phyloP scores from a whole-genome alignment of 2,888 invertebrate genomes.

The Campoletis raptor region DNA sequence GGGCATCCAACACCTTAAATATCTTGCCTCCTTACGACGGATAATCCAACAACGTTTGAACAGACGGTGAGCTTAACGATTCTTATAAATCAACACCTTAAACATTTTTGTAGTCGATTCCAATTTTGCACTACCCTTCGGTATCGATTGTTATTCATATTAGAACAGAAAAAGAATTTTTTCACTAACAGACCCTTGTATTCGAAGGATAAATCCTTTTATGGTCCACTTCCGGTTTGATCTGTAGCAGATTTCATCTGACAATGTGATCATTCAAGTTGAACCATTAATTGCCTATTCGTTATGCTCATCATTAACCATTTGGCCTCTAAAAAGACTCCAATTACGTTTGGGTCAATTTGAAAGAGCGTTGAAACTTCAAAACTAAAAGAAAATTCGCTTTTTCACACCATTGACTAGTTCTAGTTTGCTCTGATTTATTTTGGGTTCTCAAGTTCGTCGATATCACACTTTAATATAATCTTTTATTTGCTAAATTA shows the following conservation, averaged over 20 bases:
- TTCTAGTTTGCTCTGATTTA: not conserved
- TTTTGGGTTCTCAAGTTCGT: not conserved
- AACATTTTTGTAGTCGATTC: not conserved
- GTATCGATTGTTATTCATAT: not conserved
- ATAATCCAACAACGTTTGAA: constrained; percentile 1
- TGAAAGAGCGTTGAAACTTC: not conserved
- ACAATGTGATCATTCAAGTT: not conserved
- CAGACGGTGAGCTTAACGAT: constrained; percentile 41
- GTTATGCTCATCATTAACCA: too few species aligned
- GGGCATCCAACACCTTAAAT: constrained; percentile 49
- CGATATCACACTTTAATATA: too few species aligned
- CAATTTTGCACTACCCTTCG: not conserved
- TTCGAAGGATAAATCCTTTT: not conserved
- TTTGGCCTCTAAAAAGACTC: too few species aligned
- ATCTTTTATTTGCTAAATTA: not conserved
- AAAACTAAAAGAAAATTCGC: not conserved
- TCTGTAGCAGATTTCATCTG: not conserved
- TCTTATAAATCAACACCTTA: not conserved
- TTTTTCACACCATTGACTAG: not conserved
- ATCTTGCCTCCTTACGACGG: constrained; percentile 23
- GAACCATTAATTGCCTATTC: not conserved
- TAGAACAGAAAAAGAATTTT: not conserved
- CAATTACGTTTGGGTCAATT: too few species aligned
- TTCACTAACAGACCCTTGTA: too few species aligned
- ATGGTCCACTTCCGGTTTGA: not conserved